Evolutionary conservation across 1,140 invertebrate genomes (phyloP).

Genomic region (Pogonomyrmex californicus): DNA sequence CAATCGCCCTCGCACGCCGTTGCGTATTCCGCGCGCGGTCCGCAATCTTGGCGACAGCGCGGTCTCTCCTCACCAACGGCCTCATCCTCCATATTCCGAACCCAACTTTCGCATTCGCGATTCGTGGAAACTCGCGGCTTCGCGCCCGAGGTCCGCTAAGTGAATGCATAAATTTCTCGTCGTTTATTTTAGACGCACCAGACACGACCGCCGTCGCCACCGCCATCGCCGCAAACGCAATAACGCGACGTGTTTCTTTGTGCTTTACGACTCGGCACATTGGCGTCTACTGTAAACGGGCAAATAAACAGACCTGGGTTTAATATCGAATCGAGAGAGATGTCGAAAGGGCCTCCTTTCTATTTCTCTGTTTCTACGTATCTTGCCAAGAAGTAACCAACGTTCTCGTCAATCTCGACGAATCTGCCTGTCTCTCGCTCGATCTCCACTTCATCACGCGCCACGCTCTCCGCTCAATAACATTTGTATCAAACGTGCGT

Average conservation of each 20-base stretch:
- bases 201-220: slow-evolving; percentile 17
- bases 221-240: slow-evolving; percentile 66
- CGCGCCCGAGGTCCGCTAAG: slow-evolving; percentile 64
- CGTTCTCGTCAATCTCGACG: slow-evolving; percentile 23
- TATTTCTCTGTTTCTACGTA: slow-evolving; percentile 13
- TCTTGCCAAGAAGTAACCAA: not conserved
- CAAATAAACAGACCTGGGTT: slow-evolving; percentile 76
- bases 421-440: slow-evolving; percentile 16
- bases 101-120: not conserved
- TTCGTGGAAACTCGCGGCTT: slow-evolving; percentile 30
- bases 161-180: slow-evolving; percentile 78
- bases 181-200: slow-evolving; percentile 69
- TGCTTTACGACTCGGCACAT: slow-evolving; percentile 70
- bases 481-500: slow-evolving; percentile 47
- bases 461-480: slow-evolving; percentile 12
- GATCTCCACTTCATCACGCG: not conserved
- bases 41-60: slow-evolving; percentile 51
- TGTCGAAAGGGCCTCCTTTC: slow-evolving; percentile 1
- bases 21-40: slow-evolving; percentile 56
- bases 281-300: slow-evolving; percentile 74
- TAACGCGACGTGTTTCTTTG: slow-evolving; percentile 76
- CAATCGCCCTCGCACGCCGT: slow-evolving; percentile 34
- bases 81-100: not conserved
- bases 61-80: not conserved
- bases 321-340: slow-evolving; percentile 70